Conservation (phyloP, 1,140 invertebrate species). For the Drosophila ambigua region DNA sequence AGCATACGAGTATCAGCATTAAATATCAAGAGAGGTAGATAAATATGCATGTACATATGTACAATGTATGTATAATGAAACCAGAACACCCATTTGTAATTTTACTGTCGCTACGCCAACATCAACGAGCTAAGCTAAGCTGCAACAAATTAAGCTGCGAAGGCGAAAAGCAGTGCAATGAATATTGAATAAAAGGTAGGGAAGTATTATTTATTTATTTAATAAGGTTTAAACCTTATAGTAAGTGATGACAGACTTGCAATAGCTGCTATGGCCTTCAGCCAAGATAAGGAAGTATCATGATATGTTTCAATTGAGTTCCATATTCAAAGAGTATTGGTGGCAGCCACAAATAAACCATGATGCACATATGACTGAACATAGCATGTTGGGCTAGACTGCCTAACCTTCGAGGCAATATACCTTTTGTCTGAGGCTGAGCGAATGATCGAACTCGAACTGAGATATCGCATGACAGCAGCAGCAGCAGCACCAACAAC, state of each 20-base stretch:
- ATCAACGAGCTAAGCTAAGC: conserved; percentile 7
- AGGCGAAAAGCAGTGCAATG: conserved; percentile 4
- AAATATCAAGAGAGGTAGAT: no score
- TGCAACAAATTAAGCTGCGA: conserved; percentile 36
- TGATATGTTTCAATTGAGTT: no score
- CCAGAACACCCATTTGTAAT: not conserved
- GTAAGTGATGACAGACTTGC: no score
- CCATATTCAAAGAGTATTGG: not conserved
- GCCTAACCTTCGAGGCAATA: no score
- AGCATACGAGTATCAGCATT: no score
- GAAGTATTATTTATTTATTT: not conserved
- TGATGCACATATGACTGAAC: no score
- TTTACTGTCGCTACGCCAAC: conserved; percentile 31
- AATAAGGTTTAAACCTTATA: no score
- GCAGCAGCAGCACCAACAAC: conserved; percentile 15
- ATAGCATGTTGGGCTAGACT: no score
- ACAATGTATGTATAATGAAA: not conserved
- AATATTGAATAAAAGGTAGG: conserved; percentile 7
- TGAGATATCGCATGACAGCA: conserved; percentile 35
- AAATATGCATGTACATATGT: not conserved
- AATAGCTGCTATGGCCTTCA: no score
- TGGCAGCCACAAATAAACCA: no score
- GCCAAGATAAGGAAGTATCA: no score
- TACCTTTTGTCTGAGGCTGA: no score
- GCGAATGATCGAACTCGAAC: conserved; percentile 1